Evolutionary conservation across 2,888 invertebrate species (phyloP).

Genomic region (Rhaphigaster nebulosa): DNA sequence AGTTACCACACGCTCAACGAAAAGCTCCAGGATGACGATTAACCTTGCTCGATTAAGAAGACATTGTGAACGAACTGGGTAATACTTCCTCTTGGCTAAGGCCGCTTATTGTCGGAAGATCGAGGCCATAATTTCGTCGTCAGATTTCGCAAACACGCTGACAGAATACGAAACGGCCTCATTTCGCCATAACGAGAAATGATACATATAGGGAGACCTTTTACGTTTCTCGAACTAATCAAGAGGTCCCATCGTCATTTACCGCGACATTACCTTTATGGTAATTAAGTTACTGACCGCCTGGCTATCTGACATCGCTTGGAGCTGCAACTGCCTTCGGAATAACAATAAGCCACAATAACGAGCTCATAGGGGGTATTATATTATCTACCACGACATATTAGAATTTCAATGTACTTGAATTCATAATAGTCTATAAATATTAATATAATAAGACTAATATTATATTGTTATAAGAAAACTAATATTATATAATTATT

Average conservation of each 20-base stretch:
- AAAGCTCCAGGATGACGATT: background rate
- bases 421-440: background rate
- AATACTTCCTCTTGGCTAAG: background rate
- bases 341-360: background rate
- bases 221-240: background rate
- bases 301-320: background rate
- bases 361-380: background rate
- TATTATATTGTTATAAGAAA: no score
- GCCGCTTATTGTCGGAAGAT: background rate
- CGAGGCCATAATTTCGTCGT: slow-evolving; percentile 15
- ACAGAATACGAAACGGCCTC: background rate
- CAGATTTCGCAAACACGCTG: background rate
- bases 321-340: background rate
- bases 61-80: background rate
- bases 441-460: no score
- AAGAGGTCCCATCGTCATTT: background rate
- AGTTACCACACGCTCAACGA: background rate
- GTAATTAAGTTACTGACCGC: background rate
- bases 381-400: background rate
- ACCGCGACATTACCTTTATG: background rate
- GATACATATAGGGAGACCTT: background rate
- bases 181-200: background rate
- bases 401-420: background rate
- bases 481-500: no score
- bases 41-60: slow-evolving; percentile 18